Evolutionary conservation across 1,140 invertebrate species (phyloP).

Genomic region (Heliothis virescens): DNA sequence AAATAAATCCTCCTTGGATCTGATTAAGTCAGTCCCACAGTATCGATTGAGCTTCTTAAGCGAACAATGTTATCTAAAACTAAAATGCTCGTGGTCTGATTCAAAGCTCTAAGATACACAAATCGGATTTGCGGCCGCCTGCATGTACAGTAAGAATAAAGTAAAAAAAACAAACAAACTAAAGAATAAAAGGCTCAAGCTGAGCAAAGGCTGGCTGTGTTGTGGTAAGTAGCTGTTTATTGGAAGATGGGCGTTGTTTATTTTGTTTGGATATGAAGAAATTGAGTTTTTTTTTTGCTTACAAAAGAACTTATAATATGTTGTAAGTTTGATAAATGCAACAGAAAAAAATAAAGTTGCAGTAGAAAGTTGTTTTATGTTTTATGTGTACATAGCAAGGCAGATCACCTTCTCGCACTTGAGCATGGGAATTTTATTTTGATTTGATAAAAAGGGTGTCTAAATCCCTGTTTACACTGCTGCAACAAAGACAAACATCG

Average conservation of each 20-base stretch:
- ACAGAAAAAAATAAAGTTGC: no score
- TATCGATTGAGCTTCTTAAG: slow-evolving; percentile 26
- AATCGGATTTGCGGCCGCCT: slow-evolving; percentile 45
- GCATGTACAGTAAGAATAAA: slow-evolving; percentile 46
- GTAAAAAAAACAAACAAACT: slow-evolving; percentile 42
- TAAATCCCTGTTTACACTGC: no score
- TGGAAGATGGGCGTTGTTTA: background rate
- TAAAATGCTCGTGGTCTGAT: slow-evolving; percentile 36
- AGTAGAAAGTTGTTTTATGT: no score
- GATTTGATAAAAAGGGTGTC: no score
- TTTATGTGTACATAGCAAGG: no score
- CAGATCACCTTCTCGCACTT: no score
- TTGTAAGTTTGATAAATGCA: background rate
- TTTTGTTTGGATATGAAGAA: background rate
- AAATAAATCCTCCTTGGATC: slow-evolving; percentile 29
- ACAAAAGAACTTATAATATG: background rate
- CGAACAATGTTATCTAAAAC: slow-evolving; percentile 36
- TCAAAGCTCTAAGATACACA: slow-evolving; percentile 42
- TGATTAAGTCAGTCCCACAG: slow-evolving; percentile 1
- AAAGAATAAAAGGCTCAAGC: slow-evolving; percentile 48
- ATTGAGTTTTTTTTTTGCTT: background rate
- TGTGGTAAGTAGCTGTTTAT: slow-evolving; percentile 46
- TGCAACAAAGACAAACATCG: no score
- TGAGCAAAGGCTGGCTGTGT: slow-evolving; percentile 40
- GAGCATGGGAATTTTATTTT: no score